phyloP scores from a whole-genome alignment of 2,888 invertebrate genomes.

The Xanthia icteritia region DNA sequence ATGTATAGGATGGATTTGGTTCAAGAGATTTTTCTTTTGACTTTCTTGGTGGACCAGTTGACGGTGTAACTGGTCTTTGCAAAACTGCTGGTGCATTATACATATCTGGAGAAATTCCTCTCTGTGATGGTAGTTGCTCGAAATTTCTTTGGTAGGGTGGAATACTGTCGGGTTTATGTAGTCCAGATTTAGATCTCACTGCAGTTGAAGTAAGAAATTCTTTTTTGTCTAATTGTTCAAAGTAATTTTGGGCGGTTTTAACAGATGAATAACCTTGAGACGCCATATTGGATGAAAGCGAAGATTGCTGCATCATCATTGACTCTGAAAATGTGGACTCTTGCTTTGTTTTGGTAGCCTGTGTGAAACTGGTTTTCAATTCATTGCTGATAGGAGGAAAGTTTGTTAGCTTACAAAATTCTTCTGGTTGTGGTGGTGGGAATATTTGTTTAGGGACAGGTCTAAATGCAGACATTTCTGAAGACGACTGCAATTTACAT shows the following conservation, averaged over 20 bases:
- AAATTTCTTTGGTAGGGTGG: conserved; percentile 92
- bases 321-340: conserved; percentile 79
- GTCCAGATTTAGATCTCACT: conserved; percentile 86
- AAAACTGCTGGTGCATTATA: conserved; percentile 83
- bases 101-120: conserved; percentile 90
- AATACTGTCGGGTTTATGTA: conserved; percentile 91
- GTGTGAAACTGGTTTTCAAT: conserved; percentile 80
- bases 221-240: conserved; percentile 84
- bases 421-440: conserved; percentile 81
- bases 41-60: conserved; percentile 83
- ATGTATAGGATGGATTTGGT: conserved; percentile 68
- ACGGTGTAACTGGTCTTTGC: conserved; percentile 84
- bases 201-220: conserved; percentile 80
- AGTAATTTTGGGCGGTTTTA: conserved; percentile 84
- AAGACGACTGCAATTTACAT: conserved; percentile 82
- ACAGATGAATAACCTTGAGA: conserved; percentile 82
- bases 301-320: conserved; percentile 75
- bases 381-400: conserved; percentile 84
- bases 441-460: conserved; percentile 87
- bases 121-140: conserved; percentile 90
- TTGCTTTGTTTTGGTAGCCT: conserved; percentile 76
- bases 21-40: conserved; percentile 80
- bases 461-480: conserved; percentile 86
- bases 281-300: conserved; percentile 72
- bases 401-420: conserved; percentile 78